Evolutionary conservation across 2,113 vertebrate species (phyloP).

Genomic region (Zeus faber): DNA sequence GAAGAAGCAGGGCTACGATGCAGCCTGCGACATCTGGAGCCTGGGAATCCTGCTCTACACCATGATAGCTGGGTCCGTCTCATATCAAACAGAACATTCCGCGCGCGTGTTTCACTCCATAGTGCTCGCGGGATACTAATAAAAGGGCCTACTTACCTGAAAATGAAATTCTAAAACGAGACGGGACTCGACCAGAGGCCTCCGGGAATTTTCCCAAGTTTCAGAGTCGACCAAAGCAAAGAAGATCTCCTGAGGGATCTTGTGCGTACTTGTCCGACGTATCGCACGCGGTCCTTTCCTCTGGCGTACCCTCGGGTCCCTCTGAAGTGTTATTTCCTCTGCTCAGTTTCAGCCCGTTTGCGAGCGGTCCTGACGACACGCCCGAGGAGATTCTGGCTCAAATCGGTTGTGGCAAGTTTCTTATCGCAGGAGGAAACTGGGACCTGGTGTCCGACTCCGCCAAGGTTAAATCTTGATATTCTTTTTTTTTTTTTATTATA

Average conservation of each 20-base stretch:
- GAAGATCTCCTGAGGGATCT: too few relatives aligned
- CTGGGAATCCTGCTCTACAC: conserved; percentile 92
- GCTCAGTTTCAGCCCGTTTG: conserved; percentile 91
- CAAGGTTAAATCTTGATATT: conserved; percentile 74
- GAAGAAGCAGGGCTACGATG: conserved; percentile 93
- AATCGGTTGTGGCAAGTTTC: conserved; percentile 88
- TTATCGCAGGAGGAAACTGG: conserved; percentile 91
- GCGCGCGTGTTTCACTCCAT: too few relatives aligned
- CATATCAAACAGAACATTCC: background rate
- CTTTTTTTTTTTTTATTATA: background rate
- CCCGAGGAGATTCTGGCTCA: conserved; percentile 92
- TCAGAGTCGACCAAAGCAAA: too few relatives aligned
- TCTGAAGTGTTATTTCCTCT: too few relatives aligned
- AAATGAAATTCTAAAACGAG: too few relatives aligned
- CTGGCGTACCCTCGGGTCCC: too few relatives aligned
- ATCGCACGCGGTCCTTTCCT: too few relatives aligned
- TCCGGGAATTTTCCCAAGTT: too few relatives aligned
- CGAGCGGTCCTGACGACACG: conserved; percentile 87
- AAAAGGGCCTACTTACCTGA: too few relatives aligned
- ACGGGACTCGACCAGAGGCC: too few relatives aligned
- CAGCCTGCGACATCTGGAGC: conserved; percentile 96
- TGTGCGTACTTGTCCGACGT: too few relatives aligned
- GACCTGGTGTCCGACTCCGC: conserved; percentile 88
- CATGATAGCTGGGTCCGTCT: conserved; percentile 89
- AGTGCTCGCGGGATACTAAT: too few relatives aligned